Evolutionary conservation across 1,140 invertebrate genomes (phyloP), one percentile per base, ranked within the genome.

Genomic region (Heliconius eleuchia): DNA sequence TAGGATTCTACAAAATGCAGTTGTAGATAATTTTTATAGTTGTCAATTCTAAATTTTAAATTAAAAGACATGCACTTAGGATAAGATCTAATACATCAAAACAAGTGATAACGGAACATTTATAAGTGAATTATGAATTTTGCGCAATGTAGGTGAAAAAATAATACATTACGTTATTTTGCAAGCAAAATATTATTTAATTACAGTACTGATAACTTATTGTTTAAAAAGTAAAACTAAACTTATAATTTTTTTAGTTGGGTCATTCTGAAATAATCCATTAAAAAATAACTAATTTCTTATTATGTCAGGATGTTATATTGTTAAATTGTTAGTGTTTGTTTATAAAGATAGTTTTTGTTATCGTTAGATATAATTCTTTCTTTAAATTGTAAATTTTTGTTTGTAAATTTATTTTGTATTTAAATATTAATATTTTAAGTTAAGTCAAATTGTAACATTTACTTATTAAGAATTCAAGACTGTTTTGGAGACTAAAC

Each of bases 1-100:
- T 88, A 92, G 85, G 87, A 87, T 87, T 86, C 86, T 88, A 91
- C 90, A 89, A 91, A 89, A 92, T 91, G 90, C 91, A 92, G 92
- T 91, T 85, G 86, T 85, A 89, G 87, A 87, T 87, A 85, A 90
- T 89, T 90, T 66, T 90, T 88, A 81, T 91, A 91, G 81, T 89
- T 93, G 89, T 90, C 89, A 91, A 89, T 89, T 91, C 85, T 83
- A 86, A 90, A 87, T 88, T 88, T 91, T 87, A 85, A 80, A 87
- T 77, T 85, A 87, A 90, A 88, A 91, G 86, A 90, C 85, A 93
- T 90, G 87, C 82, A 83, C 80, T 74, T 88, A 88, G 84, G 71
- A 82, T 91, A 87, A 87, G 78, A 88, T 76, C 81, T 80, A 76
- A 83, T 78, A 82, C 78, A 83, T 85, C 79, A 77, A 79, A 80